Base-by-base conservation (phyloP, 2,888 invertebrate genomes). In the Ramazzottius varieornatus region DNA sequence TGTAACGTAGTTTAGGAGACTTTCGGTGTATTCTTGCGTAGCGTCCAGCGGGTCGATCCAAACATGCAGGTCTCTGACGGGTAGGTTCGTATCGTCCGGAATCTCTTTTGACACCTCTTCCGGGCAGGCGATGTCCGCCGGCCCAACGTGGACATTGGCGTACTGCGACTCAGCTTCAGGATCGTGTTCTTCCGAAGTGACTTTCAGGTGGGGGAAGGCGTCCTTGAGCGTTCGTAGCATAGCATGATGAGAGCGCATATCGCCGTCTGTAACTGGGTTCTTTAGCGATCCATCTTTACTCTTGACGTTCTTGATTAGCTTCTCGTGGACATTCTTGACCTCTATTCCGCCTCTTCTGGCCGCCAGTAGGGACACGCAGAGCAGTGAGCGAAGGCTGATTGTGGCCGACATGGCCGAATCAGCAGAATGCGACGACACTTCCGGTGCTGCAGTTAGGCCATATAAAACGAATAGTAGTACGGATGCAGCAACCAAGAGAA, bases 21-120 rank as follows among this genome's bases (percentile, higher is more conserved):
- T 29, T 24, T 54, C 54, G 29, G 54, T 54, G 29, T 54, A 54
- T 29, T 54, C 54, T 29, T 54, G 54, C 29, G 54, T 54, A 24
- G 54, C 54, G 29, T 54, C 54, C 20, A 54, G 54, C 29, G 54
- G 54, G 29, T 54, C 54, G 13, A 54, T 54, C 54, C 54, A 54
- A 4, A 54, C 13, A 8, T 54, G 54, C 13, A 54, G 54, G 4
- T 54, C 20, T 4, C 29, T 4, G 16, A 54, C 4, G 24, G 20
- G n/a, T 8, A 54, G 4, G 13, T 29, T 16, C 4, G 54, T 54
- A 29, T 54, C 29, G 24, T 16, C 13, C 4, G 54, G n/a, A 29
- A 16, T 54, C 4, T 13, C 29, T 8, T 4, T 29, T 8, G 29
- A 29, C 16, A 54, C 29, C 20, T 54, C 54, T 4, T 29, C 29